Percentiles rank a stretch among this genome's conserved stretches.
phyloP scores from a whole-genome alignment of 64 coral and sea anemone species.

The Platygyra sinensis region DNA sequence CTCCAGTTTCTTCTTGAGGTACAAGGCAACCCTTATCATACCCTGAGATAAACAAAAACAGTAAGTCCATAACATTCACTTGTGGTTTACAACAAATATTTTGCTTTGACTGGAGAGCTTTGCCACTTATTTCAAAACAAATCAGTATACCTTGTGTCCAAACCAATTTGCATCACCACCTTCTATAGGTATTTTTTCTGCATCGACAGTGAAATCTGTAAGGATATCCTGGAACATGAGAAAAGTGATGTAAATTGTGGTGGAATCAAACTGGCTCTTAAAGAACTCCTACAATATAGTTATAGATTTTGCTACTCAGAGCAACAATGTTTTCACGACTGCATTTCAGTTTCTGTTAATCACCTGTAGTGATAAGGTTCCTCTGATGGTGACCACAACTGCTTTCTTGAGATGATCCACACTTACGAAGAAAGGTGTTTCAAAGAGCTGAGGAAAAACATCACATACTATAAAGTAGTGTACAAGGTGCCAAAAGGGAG shows the following conservation, averaged over 20 bases:
- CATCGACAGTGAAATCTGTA: conserved; percentile 92
- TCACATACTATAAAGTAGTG: too few relatives aligned
- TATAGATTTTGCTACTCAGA: too few relatives aligned
- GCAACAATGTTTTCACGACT: too few relatives aligned
- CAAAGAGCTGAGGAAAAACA: conserved; percentile 62
- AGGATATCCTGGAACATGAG: conserved; percentile 77
- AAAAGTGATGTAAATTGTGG: too few relatives aligned
- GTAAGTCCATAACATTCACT: neutral
- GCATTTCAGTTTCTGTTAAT: neutral
- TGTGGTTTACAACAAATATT: neutral
- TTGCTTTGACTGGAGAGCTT: too few relatives aligned
- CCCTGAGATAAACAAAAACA: conserved; percentile 50
- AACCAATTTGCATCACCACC: conserved; percentile 77
- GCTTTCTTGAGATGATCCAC: conserved; percentile 84
- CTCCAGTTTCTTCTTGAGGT: conserved; percentile 80
- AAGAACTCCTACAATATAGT: too few relatives aligned
- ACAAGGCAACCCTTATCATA: conserved; percentile 86
- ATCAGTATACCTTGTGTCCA: conserved; percentile 87
- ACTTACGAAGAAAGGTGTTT: conserved; percentile 88
- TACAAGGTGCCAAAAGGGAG: too few relatives aligned
- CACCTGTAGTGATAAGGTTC: conserved; percentile 90
- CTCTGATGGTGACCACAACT: conserved; percentile 86
- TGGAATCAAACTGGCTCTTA: too few relatives aligned
- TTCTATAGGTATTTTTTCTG: conserved; percentile 81
- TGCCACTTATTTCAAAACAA: too few relatives aligned